Percentiles rank a stretch among this genome's conserved stretches.
These are phyloP conservation scores for Microtus pennsylvanicus DNA, from an alignment of 2,113 vertebrate genomes.

Conservation along the genomic window DNA sequence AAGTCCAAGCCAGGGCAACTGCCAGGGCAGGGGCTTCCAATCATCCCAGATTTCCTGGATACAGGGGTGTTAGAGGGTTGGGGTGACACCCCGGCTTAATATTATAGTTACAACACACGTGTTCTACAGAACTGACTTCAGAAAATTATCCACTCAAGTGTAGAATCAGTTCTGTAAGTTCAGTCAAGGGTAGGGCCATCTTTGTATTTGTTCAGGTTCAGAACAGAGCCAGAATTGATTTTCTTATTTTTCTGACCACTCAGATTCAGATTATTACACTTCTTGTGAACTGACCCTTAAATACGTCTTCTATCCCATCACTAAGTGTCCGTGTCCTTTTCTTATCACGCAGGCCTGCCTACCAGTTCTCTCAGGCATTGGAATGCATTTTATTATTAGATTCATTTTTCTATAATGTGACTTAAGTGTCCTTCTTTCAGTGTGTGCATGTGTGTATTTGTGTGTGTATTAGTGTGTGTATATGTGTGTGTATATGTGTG, in stretches of 20 bases:
- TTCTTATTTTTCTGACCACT: background rate
- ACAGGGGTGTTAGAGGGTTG: no score
- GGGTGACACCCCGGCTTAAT: no score
- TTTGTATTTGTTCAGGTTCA: background rate
- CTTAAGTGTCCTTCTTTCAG: background rate
- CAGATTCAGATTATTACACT: background rate
- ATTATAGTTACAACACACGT: no score
- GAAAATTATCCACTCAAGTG: background rate
- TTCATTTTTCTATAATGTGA: background rate
- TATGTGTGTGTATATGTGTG: background rate
- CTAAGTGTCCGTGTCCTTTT: background rate
- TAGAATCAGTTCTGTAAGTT: background rate
- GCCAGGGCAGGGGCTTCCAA: no score
- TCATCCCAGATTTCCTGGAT: no score
- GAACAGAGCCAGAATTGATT: background rate
- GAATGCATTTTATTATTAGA: background rate
- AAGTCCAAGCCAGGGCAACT: no score
- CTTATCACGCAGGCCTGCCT: background rate
- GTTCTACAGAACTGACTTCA: background rate
- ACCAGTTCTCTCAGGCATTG: background rate
- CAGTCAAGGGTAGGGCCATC: background rate
- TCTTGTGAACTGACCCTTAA: background rate
- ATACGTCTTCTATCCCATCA: background rate
- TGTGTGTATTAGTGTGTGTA: background rate
- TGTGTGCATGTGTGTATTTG: background rate